Percentiles rank a stretch among this genome's conserved stretches.
phyloP scores from a whole-genome alignment of 2,888 invertebrate species.

The Cephus pulcher region DNA sequence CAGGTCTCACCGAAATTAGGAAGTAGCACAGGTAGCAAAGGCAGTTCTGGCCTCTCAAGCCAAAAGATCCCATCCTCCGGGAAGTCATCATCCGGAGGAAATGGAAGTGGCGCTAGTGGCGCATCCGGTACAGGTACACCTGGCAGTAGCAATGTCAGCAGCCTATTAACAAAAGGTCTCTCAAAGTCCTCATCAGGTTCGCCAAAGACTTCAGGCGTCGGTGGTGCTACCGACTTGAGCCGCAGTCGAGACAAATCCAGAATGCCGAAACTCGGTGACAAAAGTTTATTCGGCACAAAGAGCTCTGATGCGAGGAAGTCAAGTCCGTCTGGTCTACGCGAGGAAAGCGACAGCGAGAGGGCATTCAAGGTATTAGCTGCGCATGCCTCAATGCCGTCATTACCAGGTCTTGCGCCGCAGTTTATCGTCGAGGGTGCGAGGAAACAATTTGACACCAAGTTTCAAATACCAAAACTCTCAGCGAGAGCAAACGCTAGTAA shows the following conservation, averaged over 20 bases:
- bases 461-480: constrained; percentile 88
- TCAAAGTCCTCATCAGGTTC: constrained; percentile 68
- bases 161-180: constrained; percentile 35
- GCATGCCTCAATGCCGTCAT: constrained; percentile 69
- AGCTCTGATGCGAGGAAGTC: constrained; percentile 72
- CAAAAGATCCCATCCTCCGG: constrained; percentile 51
- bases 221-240: constrained; percentile 70
- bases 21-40: constrained; percentile 43
- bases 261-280: constrained; percentile 72
- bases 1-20: constrained; percentile 62
- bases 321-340: constrained; percentile 75
- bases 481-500: constrained; percentile 64
- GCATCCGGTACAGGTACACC: constrained; percentile 27
- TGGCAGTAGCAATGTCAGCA: neutral
- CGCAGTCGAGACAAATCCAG: constrained; percentile 74
- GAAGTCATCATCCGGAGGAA: constrained; percentile 56
- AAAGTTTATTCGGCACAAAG: constrained; percentile 74
- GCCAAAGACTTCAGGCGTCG: constrained; percentile 71
- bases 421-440: constrained; percentile 80
- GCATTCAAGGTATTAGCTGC: constrained; percentile 71
- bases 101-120: constrained; percentile 32
- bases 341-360: constrained; percentile 74
- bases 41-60: constrained; percentile 56
- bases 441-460: constrained; percentile 83
- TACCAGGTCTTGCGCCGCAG: constrained; percentile 66